Evolutionary conservation across 2,888 invertebrate species (phyloP).

Genomic region (Rhagonycha fulva): DNA sequence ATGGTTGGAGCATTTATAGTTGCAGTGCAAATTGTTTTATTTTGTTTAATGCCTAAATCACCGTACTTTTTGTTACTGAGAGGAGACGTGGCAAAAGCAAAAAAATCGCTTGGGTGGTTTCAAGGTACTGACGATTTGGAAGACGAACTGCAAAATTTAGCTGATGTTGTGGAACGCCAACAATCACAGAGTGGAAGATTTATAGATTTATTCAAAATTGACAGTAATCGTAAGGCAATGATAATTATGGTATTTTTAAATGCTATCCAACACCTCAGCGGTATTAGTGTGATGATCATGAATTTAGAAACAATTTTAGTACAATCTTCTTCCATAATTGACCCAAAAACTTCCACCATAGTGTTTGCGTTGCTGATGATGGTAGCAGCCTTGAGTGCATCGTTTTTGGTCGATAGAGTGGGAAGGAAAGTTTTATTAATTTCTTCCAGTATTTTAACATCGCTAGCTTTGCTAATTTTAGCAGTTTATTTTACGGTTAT

Average conservation of each 20-base stretch:
- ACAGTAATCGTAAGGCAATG: conserved; percentile 33
- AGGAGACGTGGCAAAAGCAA: conserved; percentile 53
- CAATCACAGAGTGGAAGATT: conserved; percentile 53
- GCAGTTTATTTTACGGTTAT: background rate
- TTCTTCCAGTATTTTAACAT: conserved; percentile 4
- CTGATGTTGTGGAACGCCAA: conserved; percentile 46
- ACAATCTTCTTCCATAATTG: conserved; percentile 35
- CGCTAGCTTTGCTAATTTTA: background rate
- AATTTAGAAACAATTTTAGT: conserved; percentile 45
- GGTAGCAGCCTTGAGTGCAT: conserved; percentile 4
- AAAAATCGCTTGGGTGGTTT: conserved; percentile 60
- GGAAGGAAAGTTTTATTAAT: conserved; percentile 27
- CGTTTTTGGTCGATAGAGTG: conserved; percentile 25
- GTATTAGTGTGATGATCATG: conserved; percentile 47
- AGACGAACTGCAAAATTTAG: conserved; percentile 50
- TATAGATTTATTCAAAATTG: conserved; percentile 54
- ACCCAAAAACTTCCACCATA: background rate
- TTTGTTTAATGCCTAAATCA: conserved; percentile 26
- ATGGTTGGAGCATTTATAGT: conserved; percentile 12
- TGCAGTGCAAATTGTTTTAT: conserved; percentile 9
- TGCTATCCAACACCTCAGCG: conserved; percentile 44
- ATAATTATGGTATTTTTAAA: conserved; percentile 45
- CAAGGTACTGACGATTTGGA: conserved; percentile 58
- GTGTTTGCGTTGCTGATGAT: background rate
- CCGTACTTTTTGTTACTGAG: conserved; percentile 52